These are phyloP conservation scores for Nixonia krombeini DNA, from an alignment of 1,140 invertebrate species.

Conservation along the genomic window DNA sequence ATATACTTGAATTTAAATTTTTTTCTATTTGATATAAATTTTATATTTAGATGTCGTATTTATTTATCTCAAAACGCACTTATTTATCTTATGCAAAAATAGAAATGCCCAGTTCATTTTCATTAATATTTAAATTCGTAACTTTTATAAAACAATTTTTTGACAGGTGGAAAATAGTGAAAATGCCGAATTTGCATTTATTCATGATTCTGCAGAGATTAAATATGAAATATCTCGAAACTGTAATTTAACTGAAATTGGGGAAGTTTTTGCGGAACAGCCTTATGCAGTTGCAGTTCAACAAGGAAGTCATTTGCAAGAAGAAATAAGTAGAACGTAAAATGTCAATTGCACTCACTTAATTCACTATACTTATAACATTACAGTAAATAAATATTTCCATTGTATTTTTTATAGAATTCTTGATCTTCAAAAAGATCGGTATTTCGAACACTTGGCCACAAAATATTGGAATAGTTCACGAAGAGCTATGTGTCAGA, in stretches of 20 bases:
- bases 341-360: too few species aligned
- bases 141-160: too few species aligned
- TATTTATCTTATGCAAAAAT: too few species aligned
- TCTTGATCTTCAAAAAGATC: constrained; percentile 86
- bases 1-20: constrained; percentile 8
- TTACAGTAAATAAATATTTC: neutral
- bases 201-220: constrained; percentile 89
- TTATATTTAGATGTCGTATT: too few species aligned
- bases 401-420: constrained; percentile 72
- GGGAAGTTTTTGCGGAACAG: constrained; percentile 90
- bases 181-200: constrained; percentile 89
- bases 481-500: constrained; percentile 76
- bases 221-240: constrained; percentile 86
- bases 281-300: constrained; percentile 91
- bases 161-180: constrained; percentile 81
- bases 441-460: constrained; percentile 84
- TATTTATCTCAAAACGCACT: too few species aligned
- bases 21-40: neutral
- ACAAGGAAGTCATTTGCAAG: constrained; percentile 86
- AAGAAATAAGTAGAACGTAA: constrained; percentile 83
- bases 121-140: neutral
- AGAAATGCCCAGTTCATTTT: neutral
- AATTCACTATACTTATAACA: neutral
- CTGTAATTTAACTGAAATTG: constrained; percentile 89
- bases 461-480: constrained; percentile 89